Base-by-base conservation (phyloP, 1,140 invertebrate genomes). In the Drosophila serrata region DNA sequence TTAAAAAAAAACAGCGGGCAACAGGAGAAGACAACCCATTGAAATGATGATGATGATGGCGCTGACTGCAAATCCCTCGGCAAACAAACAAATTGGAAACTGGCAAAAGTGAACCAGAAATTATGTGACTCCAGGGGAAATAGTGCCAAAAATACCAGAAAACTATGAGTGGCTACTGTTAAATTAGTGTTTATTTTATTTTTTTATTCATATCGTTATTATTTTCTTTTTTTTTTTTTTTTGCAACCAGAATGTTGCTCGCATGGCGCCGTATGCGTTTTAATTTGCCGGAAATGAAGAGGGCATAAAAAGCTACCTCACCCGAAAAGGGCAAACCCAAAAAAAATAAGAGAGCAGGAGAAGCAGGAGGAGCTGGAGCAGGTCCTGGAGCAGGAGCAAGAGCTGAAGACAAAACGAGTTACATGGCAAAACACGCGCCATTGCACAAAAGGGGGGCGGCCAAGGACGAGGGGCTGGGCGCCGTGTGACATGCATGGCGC, bases 231-330 rank as follows among this genome's bases (percentile, higher is more conserved):
- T 13, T 17, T 53, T 15, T 9, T 24, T 24, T 29, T 19, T 29
- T 6, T 13, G 24, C 55, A 29, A 17, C 8, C 75, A 46, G 12
- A 56, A 56, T 55, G 69, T 57, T 56, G 29, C 37, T 37, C 15
- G 43, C 22, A 22, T 70, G 17, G 59, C 33, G n/a, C 63, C 57
- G 73, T 81, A 67, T 80, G 61, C 56, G 62, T 84, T 85, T 84
- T 84, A 84, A 84, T 85, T 84, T 85, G 72, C 77, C 65, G 81
- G 72, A 85, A 84, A 85, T 82, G 70, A 82, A 82, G 63, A 69
- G 57, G 63, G 67, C 56, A 80, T 59, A 53, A 64, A 60, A 69
- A 68, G 64, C 60, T 65, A 49, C 64, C 59, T 67, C 19, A 17
- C 60, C 43, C 49, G 7, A 53, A 58, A 62, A 43, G 45, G 59